Percentiles rank a stretch among this genome's conserved stretches.
Conservation (phyloP, 2,113 vertebrate species). For the Scatophagus argus region DNA sequence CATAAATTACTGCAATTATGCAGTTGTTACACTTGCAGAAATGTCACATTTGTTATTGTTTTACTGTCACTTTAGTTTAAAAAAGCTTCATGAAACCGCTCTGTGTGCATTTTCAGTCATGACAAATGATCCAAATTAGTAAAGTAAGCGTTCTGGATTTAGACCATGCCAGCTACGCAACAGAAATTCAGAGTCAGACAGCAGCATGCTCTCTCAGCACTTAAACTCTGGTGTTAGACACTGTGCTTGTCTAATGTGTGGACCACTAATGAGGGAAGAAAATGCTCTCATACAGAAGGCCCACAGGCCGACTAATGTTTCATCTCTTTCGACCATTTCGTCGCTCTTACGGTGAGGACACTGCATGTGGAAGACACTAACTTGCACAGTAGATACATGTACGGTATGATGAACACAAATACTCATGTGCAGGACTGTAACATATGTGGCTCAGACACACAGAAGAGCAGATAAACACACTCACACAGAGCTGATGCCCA, state of each 20-base stretch:
- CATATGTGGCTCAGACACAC: constrained; percentile 56
- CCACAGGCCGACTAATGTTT: background rate
- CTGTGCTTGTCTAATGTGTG: constrained; percentile 5
- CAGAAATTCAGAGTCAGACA: constrained; percentile 30
- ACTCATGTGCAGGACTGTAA: constrained; percentile 24
- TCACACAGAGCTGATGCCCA: constrained; percentile 43
- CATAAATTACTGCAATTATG: background rate
- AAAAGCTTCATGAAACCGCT: constrained; percentile 24
- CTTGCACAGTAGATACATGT: constrained; percentile 10
- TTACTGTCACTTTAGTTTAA: constrained; percentile 3
- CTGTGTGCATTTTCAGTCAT: constrained; percentile 16
- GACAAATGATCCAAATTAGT: constrained; percentile 39
- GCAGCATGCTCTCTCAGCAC: constrained; percentile 27
- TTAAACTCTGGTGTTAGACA: constrained; percentile 12
- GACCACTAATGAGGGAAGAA: constrained; percentile 27
- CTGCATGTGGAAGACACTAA: background rate
- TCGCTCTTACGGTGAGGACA: background rate
- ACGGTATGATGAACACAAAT: constrained; percentile 6
- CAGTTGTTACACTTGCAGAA: constrained; percentile 27
- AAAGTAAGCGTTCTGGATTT: constrained; percentile 36
- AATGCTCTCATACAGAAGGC: background rate
- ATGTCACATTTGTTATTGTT: constrained; percentile 15
- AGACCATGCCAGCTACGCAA: constrained; percentile 5
- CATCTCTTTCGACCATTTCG: constrained; percentile 17
- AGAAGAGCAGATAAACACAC: constrained; percentile 38